Evolutionary conservation across 2,113 vertebrate genomes (phyloP), one percentile per base, ranked within the genome.

Genomic region (Phaethornis superciliosus): DNA sequence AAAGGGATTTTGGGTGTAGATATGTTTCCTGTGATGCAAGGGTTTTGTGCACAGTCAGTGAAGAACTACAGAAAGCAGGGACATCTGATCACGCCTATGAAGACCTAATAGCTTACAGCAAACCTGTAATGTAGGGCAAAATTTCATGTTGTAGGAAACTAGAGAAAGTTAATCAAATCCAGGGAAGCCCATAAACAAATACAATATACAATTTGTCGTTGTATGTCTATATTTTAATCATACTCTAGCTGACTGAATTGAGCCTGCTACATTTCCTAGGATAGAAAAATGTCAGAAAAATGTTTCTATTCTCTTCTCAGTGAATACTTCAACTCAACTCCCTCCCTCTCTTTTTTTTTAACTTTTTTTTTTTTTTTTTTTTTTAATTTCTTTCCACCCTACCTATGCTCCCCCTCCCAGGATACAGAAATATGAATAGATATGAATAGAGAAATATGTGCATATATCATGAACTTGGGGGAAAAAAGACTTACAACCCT

Each of bases 281-380:
- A 81, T 33, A 69, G 32, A 44, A 4, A 78, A 75, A 23, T 59
- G 17, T 68, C 47, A 68, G 23, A 14, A 68, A 79, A 68, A 60
- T 62, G 19, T 27, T 84, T 84, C 7, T 77, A 12, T 58, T 62
- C 20, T 17, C 10, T 69, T 85, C 5, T 56, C 10, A 46, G 8
- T 35, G 16, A 60, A 33, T 0, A 4, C 51, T 35, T 47, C 15
- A 46, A 55, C 7, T 40, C 56, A 69, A 47, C 40, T 72, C 4
- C 5, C 30, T 65, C 16, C 2, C 2, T 0, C 0, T 17, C 4
- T 35, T 52, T 40, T 44, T 4, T 0, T 7, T 40, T 42, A 13
- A 35, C 26, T 46, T 46, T 46, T 46, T 16, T 46, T 22, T 56
- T 10, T 6, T 52, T 8, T n/a, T 18, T 5, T 10, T 19, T 20